Conservation (phyloP, 2,113 vertebrate species). For the Erythrocercus mccallii region DNA sequence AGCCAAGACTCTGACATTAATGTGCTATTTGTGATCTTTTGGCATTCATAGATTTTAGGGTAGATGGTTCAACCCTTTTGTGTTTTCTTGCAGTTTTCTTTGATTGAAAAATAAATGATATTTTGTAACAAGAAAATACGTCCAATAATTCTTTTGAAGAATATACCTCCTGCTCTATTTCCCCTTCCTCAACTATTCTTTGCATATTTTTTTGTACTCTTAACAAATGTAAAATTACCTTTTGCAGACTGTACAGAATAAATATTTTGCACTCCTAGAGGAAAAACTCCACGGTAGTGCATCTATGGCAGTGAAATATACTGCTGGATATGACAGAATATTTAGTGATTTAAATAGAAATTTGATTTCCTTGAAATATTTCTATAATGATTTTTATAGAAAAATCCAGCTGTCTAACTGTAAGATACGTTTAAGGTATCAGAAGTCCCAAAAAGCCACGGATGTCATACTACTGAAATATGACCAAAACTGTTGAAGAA, state of each 20-base stretch:
- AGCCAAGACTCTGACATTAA: background rate
- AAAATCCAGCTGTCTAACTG: background rate
- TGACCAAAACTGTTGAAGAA: background rate
- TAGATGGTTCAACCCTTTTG: background rate
- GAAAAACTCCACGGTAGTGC: background rate
- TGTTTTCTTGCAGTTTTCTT: background rate
- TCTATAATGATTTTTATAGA: background rate
- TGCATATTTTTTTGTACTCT: background rate
- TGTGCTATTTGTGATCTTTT: background rate
- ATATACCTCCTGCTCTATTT: background rate
- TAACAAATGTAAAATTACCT: background rate
- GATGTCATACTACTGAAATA: background rate
- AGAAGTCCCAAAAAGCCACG: background rate
- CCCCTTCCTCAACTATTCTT: background rate
- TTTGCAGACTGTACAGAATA: background rate
- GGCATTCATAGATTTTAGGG: background rate
- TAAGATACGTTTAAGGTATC: background rate
- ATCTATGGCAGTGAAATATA: background rate
- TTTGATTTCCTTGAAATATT: background rate
- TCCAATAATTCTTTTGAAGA: background rate
- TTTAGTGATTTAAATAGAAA: background rate
- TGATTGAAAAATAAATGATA: constrained; percentile 9
- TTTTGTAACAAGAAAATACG: background rate
- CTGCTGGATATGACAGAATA: background rate
- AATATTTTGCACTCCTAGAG: background rate